Evolutionary conservation across 2,888 invertebrate genomes (phyloP), one percentile per base, ranked within the genome.

Genomic region (Caenorhabditis zanzibari): DNA sequence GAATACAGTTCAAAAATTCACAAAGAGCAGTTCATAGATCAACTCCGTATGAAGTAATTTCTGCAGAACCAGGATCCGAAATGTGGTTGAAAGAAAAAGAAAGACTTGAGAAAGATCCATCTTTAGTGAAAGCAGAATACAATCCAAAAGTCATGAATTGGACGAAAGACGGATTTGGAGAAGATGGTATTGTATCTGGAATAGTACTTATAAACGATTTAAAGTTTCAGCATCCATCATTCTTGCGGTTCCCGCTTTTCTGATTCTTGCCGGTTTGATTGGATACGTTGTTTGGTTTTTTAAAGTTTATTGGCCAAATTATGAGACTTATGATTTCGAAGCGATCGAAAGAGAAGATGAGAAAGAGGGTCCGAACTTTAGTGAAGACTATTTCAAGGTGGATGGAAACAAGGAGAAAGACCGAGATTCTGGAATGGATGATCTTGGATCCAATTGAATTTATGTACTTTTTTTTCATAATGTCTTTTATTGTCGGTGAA

Each of bases 341-440:
- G 26, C 24, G 7, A 26, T 54, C 2, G 24, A 54, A 4, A 26
- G 14, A 26, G 54, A 19, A 54, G 54, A 54, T 26, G 54, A 54
- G 2, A 54, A 54, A 10, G 26, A 24, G 14, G 14, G 19, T 26
- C 24, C 19, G 26, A 26, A 54, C 12, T 26, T 38, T 28, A 9
- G 6, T 32, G 58, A 35, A 19, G 58, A 58, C 2, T 41, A 61
- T 22, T 24, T 24, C 38, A 14, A 22, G 7, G 41, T 41, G 10
- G 35, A 22, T 38, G n/a, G 16, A 59, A 59, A 38, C 12, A 19
- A 22, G 24, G 41, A 26, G 24, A 24, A 41, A 5, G 38, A 61
- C 12, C 22, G n/a, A 24, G 19, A 41, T 41, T 61, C 61, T 41
- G 41, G 24, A 16, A 61, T 41, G 38, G 61, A 61, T 61, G 61